Percentiles rank a stretch among this genome's conserved stretches.
phyloP scores from a whole-genome alignment of 2,888 invertebrate species.

The Orchesella flavescens region DNA sequence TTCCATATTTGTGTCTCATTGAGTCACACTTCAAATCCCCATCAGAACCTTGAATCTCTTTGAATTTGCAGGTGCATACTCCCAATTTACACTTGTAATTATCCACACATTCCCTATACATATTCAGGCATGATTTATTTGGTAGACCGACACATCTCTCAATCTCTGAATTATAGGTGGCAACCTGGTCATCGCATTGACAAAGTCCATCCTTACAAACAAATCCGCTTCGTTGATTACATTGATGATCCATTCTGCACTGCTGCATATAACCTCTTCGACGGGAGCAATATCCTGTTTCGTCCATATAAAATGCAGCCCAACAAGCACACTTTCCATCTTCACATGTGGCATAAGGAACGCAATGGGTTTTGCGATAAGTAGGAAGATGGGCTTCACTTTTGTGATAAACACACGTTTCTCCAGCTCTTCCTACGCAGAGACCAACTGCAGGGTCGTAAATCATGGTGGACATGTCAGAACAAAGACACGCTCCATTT shows the following conservation, averaged over 20 bases:
- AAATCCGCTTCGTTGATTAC: slow-evolving; percentile 60
- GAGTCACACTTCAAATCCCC: slow-evolving; percentile 61
- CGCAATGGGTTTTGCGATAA: slow-evolving; percentile 55
- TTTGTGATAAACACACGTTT: slow-evolving; percentile 56
- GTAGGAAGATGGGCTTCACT: slow-evolving; percentile 53
- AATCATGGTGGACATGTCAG: slow-evolving; percentile 58
- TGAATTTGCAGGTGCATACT: slow-evolving; percentile 61
- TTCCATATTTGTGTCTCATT: slow-evolving; percentile 59
- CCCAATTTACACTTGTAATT: slow-evolving; percentile 64
- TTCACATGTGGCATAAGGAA: slow-evolving; percentile 61
- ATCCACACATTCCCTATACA: slow-evolving; percentile 63
- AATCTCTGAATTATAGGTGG: slow-evolving; percentile 54
- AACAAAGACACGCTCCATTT: slow-evolving; percentile 62
- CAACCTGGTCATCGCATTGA: slow-evolving; percentile 39
- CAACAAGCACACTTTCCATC: slow-evolving; percentile 59
- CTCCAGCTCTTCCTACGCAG: slow-evolving; percentile 63
- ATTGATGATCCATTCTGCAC: slow-evolving; percentile 57
- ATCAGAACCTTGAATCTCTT: slow-evolving; percentile 53
- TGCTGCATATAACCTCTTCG: slow-evolving; percentile 53
- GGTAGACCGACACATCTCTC: slow-evolving; percentile 65
- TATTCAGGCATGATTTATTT: slow-evolving; percentile 59
- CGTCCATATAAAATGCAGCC: slow-evolving; percentile 62
- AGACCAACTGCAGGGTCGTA: slow-evolving; percentile 56
- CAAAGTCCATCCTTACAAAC: slow-evolving; percentile 59
- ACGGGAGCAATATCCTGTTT: slow-evolving; percentile 55